phyloP scores from a whole-genome alignment of 2,797 vertebrate species.

The Micropoecilia bifurca region DNA sequence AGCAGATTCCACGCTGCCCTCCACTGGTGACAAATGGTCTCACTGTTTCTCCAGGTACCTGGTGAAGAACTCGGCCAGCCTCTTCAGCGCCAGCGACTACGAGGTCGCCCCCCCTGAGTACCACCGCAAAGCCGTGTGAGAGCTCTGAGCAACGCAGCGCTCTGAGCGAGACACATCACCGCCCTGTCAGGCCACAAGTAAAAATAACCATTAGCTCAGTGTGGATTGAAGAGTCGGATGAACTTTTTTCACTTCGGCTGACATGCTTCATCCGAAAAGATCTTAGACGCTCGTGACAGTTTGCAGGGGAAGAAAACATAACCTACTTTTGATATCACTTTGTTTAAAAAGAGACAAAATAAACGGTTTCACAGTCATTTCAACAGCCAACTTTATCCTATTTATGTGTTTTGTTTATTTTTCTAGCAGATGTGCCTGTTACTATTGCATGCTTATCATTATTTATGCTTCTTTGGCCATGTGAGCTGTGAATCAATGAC shows the following conservation, averaged over 20 bases:
- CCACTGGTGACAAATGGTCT: not conserved
- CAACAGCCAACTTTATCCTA: conserved; percentile 48
- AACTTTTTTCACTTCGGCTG: conserved; percentile 58
- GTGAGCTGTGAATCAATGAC: conserved; percentile 47
- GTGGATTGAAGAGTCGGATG: conserved; percentile 42
- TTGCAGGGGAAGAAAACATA: conserved; percentile 5
- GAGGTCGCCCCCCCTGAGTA: conserved; percentile 96
- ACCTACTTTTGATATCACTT: conserved; percentile 25
- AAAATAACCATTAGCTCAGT: conserved; percentile 28
- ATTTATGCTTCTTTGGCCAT: conserved; percentile 58
- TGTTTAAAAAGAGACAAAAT: conserved; percentile 31
- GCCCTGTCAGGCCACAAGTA: conserved; percentile 27
- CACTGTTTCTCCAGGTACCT: conserved; percentile 83
- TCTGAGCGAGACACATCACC: conserved; percentile 9
- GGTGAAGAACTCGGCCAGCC: conserved; percentile 90
- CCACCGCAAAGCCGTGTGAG: conserved; percentile 92
- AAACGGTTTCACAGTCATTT: conserved; percentile 13
- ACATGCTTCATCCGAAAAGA: conserved; percentile 21
- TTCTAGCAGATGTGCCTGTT: conserved; percentile 49
- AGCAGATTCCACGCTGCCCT: not conserved
- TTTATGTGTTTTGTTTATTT: conserved; percentile 52
- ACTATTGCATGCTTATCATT: conserved; percentile 71
- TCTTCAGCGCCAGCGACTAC: conserved; percentile 93
- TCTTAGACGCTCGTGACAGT: conserved; percentile 45
- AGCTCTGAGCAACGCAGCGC: conserved; percentile 18